A percentile compares a stretch with the other conserved stretches of the same genome.
These are phyloP conservation scores for Leucophora obtusa DNA, from an alignment of 2,888 invertebrate genomes.

Conservation along the genomic window DNA sequence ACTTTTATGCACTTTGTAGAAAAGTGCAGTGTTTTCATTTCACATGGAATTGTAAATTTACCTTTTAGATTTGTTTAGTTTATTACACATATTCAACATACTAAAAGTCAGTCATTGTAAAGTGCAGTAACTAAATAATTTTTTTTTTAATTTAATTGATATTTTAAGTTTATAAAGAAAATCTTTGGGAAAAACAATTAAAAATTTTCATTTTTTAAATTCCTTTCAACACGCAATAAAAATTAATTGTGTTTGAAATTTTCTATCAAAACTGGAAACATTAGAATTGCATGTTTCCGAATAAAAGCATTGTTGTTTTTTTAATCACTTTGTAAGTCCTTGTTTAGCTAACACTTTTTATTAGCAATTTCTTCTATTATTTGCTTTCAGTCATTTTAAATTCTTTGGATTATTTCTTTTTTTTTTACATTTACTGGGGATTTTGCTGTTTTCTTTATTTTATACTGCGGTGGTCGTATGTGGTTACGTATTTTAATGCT, in stretches of 20 bases:
- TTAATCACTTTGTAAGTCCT: constrained; percentile 63
- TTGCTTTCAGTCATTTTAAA: constrained; percentile 11
- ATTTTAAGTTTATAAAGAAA: background rate
- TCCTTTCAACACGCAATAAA: constrained; percentile 62
- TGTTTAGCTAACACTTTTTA: constrained; percentile 50
- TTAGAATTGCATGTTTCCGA: constrained; percentile 42
- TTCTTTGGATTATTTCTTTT: constrained; percentile 43
- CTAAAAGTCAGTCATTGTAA: background rate
- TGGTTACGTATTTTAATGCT: constrained; percentile 65
- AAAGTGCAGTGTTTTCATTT: constrained; percentile 2
- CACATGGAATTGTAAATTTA: constrained; percentile 16
- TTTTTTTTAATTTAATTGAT: background rate
- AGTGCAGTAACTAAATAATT: background rate
- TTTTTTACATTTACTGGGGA: constrained; percentile 36
- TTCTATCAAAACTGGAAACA: constrained; percentile 22
- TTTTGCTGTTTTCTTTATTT: constrained; percentile 15
- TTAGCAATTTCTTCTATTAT: background rate
- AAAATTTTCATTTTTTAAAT: constrained; percentile 26
- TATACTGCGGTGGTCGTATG: constrained; percentile 55
- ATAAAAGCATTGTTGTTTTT: constrained; percentile 28
- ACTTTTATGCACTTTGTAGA: constrained; percentile 46
- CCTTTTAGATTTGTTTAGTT: constrained; percentile 29
- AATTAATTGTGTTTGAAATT: constrained; percentile 63
- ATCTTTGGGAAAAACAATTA: constrained; percentile 18
- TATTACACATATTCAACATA: background rate